Base-by-base conservation (phyloP, 2,888 invertebrate genomes). In the Miltochrista miniata region DNA sequence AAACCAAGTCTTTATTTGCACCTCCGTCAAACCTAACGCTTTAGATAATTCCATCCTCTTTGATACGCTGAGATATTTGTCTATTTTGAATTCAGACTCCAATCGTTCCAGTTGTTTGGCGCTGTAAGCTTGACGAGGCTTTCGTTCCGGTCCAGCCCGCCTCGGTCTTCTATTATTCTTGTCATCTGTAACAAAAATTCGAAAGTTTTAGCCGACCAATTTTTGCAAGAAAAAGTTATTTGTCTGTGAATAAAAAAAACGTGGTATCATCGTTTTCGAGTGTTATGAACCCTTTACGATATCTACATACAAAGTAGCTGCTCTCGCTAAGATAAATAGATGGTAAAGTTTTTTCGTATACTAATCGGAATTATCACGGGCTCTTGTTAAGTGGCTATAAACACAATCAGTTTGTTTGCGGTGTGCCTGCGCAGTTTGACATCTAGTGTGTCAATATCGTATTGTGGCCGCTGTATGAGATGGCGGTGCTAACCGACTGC, bases 1-100 rank as follows among this genome's bases (percentile, higher is more conserved):
- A 80, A 98, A 98, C 98, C 98, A 98, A 0, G 98, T 98, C 82
- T 98, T 98, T 64, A 98, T 98, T 88, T 98, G 98, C 0, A 98
- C 98, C 87, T 98, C 98, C 0, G 98, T 98, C 39, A 98, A 92
- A 62, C 95, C 96, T 31, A 99, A 85, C 0, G 95, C 95, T 81
- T 97, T 97, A 0, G 98, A 98, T 4, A 99, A 91, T 70, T 98
- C 98, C 95, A 98, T 96, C 47, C 99, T 92, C 82, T 98, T 99
- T 73, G 96, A 97, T 0, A 99, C 98, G 83, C 98, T 98, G 48
- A 99, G 92, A 83, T 99, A 99, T 83, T 99, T 98, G 91, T 99
- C 98, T 47, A 96, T 93, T 92, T 98, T 98, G 85, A 99, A 99
- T 87, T 99, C 99, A 7, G 95, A 94, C 86, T 99, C 99, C 24